Evolutionary conservation across 2,888 invertebrate genomes (phyloP).

Genomic region (Cynaeus angustus): DNA sequence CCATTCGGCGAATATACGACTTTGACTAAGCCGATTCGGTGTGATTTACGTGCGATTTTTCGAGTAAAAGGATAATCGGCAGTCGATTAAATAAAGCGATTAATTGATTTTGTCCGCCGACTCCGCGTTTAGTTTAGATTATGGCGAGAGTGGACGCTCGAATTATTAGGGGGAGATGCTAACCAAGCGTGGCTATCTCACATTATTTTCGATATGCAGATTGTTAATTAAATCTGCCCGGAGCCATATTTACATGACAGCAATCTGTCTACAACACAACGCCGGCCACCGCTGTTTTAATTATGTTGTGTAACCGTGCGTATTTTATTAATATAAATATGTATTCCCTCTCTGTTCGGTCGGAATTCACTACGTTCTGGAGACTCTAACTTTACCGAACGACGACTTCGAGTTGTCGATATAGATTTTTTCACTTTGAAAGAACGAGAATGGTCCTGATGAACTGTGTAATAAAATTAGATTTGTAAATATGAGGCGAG

Average conservation of each 20-base stretch:
- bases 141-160: slow-evolving; percentile 34
- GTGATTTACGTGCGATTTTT: slow-evolving; percentile 53
- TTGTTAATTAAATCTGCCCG: slow-evolving; percentile 72
- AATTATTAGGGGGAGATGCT: slow-evolving; percentile 61
- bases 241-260: slow-evolving; percentile 72
- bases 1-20: slow-evolving; percentile 57
- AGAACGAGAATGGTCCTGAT: background rate
- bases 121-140: slow-evolving; percentile 28
- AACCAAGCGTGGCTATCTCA: slow-evolving; percentile 69
- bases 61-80: slow-evolving; percentile 30
- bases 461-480: background rate
- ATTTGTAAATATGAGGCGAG: slow-evolving; percentile 42
- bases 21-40: slow-evolving; percentile 56
- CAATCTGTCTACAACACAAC: slow-evolving; percentile 71
- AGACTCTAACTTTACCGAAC: background rate
- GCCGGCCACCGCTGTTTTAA: slow-evolving; percentile 68
- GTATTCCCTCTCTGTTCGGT: slow-evolving; percentile 53
- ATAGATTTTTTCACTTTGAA: too few relatives aligned
- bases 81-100: slow-evolving; percentile 38
- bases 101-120: slow-evolving; percentile 41
- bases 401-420: too few relatives aligned
- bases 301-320: slow-evolving; percentile 71
- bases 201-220: slow-evolving; percentile 72
- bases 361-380: slow-evolving; percentile 15
- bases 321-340: slow-evolving; percentile 70